phyloP scores from a whole-genome alignment of 1,140 invertebrate species.

The Drosophila athabasca region DNA sequence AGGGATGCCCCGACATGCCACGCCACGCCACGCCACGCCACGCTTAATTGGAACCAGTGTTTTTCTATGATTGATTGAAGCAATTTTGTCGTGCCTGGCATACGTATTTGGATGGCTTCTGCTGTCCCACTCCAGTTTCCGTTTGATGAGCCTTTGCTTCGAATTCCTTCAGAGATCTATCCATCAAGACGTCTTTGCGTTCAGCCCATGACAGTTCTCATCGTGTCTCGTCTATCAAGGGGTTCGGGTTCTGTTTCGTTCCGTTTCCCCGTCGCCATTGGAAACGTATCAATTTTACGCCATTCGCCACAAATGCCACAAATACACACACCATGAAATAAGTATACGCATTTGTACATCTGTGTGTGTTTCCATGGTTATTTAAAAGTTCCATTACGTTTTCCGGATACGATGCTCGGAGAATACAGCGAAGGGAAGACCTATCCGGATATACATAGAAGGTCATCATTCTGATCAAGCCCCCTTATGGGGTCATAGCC shows the following conservation, averaged over 20 bases:
- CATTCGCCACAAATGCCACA: no score
- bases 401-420: no score
- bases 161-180: conserved; percentile 21
- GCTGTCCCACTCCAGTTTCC: neutral
- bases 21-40: neutral
- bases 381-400: no score
- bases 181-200: conserved; percentile 35
- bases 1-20: neutral
- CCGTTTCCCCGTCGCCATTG: conserved; percentile 2
- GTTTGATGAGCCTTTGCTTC: no score
- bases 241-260: neutral
- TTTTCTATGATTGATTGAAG: conserved; percentile 51
- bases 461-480: no score
- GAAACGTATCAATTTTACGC: conserved; percentile 13
- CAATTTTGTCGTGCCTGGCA: conserved; percentile 37
- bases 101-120: conserved; percentile 14
- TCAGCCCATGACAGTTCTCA: conserved; percentile 37
- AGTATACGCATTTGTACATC: neutral
- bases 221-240: conserved; percentile 14
- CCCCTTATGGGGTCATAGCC: no score
- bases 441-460: no score
- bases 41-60: conserved; percentile 19
- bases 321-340: neutral
- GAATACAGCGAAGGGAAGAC: no score
- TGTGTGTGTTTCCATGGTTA: no score